Evolutionary conservation across 2,888 invertebrate species (phyloP).

Genomic region (Cataglyphis rosenhaueri): DNA sequence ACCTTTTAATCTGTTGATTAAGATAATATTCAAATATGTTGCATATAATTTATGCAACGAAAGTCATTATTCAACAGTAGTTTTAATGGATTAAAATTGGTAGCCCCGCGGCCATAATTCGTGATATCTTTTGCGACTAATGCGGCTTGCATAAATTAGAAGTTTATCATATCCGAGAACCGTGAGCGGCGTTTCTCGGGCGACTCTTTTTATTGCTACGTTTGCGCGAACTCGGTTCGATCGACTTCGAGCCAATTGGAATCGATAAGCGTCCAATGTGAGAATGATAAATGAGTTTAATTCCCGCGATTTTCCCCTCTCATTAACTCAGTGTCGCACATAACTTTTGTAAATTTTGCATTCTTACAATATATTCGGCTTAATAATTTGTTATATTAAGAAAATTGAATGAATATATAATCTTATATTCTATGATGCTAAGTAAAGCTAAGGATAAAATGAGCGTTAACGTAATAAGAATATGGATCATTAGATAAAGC

Average conservation of each 20-base stretch:
- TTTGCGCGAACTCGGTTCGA: conserved; percentile 14
- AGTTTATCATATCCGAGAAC: conserved; percentile 40
- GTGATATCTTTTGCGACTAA: conserved; percentile 37
- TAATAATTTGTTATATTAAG: background rate
- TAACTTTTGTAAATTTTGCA: background rate
- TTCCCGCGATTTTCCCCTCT: conserved; percentile 8
- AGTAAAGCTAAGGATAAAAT: background rate
- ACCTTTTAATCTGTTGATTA: conserved; percentile 6
- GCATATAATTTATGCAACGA: conserved; percentile 23
- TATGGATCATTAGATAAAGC: background rate
- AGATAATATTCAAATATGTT: conserved; percentile 9
- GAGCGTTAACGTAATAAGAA: background rate
- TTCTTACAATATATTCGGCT: background rate
- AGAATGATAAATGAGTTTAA: conserved; percentile 33
- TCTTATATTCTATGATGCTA: background rate
- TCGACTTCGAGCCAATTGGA: conserved; percentile 26
- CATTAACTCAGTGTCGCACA: background rate
- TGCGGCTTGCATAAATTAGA: conserved; percentile 58
- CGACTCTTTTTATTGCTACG: conserved; percentile 5
- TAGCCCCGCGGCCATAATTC: conserved; percentile 10
- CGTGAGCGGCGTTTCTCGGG: conserved; percentile 10
- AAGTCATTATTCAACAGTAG: conserved; percentile 57
- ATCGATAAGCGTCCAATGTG: conserved; percentile 4
- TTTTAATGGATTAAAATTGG: conserved; percentile 51
- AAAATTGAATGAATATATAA: background rate